phyloP scores from a whole-genome alignment of 1,140 invertebrate genomes.

The Hyles vespertilio region DNA sequence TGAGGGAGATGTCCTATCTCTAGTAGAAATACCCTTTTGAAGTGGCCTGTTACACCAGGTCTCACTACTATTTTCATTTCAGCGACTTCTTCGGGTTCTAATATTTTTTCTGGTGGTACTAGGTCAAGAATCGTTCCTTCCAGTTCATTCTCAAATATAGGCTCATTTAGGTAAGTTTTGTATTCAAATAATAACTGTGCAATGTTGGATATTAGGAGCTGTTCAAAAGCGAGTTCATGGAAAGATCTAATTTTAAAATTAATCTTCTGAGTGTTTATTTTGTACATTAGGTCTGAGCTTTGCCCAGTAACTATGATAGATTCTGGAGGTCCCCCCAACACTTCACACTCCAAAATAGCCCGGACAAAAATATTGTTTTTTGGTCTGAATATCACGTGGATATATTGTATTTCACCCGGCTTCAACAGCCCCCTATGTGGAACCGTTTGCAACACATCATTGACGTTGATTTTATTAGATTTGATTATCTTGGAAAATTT shows the following conservation, averaged over 20 bases:
- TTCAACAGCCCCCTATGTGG: slow-evolving; percentile 57
- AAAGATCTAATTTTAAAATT: slow-evolving; percentile 68
- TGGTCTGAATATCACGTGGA: slow-evolving; percentile 59
- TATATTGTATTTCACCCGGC: slow-evolving; percentile 52
- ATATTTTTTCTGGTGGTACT: slow-evolving; percentile 40
- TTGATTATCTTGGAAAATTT: slow-evolving; percentile 45
- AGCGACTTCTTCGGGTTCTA: slow-evolving; percentile 45
- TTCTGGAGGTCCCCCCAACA: slow-evolving; percentile 60
- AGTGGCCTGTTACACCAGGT: slow-evolving; percentile 61
- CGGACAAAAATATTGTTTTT: slow-evolving; percentile 44
- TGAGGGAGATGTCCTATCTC: slow-evolving; percentile 59
- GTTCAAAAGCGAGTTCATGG: slow-evolving; percentile 55
- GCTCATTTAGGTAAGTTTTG: slow-evolving; percentile 57
- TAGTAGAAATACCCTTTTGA: slow-evolving; percentile 49
- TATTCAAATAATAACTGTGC: slow-evolving; percentile 55
- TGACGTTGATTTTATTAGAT: slow-evolving; percentile 30
- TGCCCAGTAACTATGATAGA: slow-evolving; percentile 48
- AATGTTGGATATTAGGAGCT: slow-evolving; percentile 47
- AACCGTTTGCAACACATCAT: slow-evolving; percentile 46
- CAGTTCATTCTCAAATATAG: slow-evolving; percentile 42
- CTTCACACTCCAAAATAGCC: slow-evolving; percentile 58
- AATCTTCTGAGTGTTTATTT: slow-evolving; percentile 44
- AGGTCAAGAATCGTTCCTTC: slow-evolving; percentile 50
- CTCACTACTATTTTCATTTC: slow-evolving; percentile 48
- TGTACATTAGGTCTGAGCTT: slow-evolving; percentile 58